These are phyloP conservation scores for Eristalis pertinax DNA, from an alignment of 2,888 invertebrate genomes.

Conservation along the genomic window DNA sequence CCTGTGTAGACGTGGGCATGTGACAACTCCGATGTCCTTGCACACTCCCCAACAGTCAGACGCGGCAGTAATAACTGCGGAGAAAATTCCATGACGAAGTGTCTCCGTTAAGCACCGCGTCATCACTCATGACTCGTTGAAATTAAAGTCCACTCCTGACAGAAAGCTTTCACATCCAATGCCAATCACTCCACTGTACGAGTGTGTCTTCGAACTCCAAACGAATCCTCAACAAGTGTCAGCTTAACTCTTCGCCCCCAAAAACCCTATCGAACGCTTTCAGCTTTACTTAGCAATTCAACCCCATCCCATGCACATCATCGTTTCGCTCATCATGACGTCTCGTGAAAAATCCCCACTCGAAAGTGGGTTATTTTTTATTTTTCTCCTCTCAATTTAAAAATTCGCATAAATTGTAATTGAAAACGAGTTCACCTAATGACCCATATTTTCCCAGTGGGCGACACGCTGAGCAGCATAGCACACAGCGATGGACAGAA, in stretches of 20 bases:
- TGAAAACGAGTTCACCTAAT: conserved; percentile 64
- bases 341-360: conserved; percentile 26
- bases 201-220: not conserved
- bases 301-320: not conserved
- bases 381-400: conserved; percentile 36
- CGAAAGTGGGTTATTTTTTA: not conserved
- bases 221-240: conserved; percentile 50
- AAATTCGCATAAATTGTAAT: conserved; percentile 49
- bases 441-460: conserved; percentile 61
- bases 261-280: not conserved
- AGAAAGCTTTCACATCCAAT: not conserved
- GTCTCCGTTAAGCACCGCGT: not conserved
- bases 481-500: conserved; percentile 37
- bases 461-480: conserved; percentile 2
- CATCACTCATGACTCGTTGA: not conserved
- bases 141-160: conserved; percentile 10
- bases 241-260: not conserved
- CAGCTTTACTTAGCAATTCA: not conserved
- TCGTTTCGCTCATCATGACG: not conserved
- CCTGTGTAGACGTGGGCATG: not conserved
- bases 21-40: not conserved
- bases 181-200: not conserved
- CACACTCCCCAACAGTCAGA: not conserved
- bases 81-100: not conserved
- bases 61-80: not conserved